phyloP scores from a whole-genome alignment of 1,140 invertebrate genomes.

The Cylas formicarius region DNA sequence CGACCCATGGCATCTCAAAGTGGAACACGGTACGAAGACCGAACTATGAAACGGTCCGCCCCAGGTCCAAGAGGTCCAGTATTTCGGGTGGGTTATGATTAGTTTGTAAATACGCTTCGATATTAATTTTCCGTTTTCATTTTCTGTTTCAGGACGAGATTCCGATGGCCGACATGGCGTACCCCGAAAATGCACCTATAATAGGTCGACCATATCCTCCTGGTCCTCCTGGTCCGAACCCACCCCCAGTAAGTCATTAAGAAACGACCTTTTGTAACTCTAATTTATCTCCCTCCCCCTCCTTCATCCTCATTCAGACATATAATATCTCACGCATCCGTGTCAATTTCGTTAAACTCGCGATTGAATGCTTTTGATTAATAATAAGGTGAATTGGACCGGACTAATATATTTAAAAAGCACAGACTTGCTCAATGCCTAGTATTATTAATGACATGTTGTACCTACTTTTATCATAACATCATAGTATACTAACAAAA shows the following conservation, averaged over 20 bases:
- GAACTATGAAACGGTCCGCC: conserved; percentile 69
- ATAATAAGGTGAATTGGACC: conserved; percentile 13
- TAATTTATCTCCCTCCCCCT: conserved; percentile 13
- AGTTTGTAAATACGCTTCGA: background rate
- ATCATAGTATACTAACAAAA: conserved; percentile 13
- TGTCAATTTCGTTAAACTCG: conserved; percentile 33
- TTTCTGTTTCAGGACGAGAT: conserved; percentile 59
- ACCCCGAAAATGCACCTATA: conserved; percentile 51
- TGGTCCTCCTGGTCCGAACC: conserved; percentile 41
- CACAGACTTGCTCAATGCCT: conserved; percentile 34
- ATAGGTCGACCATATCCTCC: conserved; percentile 52
- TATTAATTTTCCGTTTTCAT: conserved; percentile 1
- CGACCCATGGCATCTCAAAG: conserved; percentile 92
- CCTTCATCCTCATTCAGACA: no score
- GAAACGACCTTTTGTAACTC: conserved; percentile 15
- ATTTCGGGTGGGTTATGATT: conserved; percentile 33
- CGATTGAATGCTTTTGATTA: conserved; percentile 24
- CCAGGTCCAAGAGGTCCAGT: conserved; percentile 37
- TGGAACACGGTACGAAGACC: conserved; percentile 85
- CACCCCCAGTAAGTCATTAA: conserved; percentile 51
- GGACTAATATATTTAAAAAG: conserved; percentile 21
- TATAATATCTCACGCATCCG: conserved; percentile 30
- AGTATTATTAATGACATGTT: conserved; percentile 25
- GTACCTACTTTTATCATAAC: conserved; percentile 18
- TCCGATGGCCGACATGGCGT: conserved; percentile 65